Evolutionary conservation across 53 echinoderm and acorn worm genomes (phyloP), one percentile per base, ranked within the genome.

Genomic region (Paelopatides confundens): DNA sequence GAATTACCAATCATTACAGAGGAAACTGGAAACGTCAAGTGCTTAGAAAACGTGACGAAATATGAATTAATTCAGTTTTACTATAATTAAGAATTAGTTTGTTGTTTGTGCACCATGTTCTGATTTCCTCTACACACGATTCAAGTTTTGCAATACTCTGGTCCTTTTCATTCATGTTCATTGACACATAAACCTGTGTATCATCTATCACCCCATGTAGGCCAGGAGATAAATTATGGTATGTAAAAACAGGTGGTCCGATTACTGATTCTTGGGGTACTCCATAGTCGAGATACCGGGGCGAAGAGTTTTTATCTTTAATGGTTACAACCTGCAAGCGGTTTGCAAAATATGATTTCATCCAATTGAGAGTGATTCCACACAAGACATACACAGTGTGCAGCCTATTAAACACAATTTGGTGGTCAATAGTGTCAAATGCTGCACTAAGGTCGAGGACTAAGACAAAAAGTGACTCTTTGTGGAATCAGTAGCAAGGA

Each of bases 341-440:
- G 33, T 79, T 51, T 21, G 32, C 3, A 21, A 90, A 38, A 49
- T 90, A 90, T 30, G 90, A 90, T 17, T 37, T 31, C 5, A 90
- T 47, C 90, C 86, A 90, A 15, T 39, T 37, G 2, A 86, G 86
- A 35, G 35, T 86, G 38, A 68, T 86, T 8, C 81, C 90, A 26
- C 30, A 28, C 31, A 90, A 39, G 18, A 86, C 86, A 86, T 62
- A 86, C 11, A 67, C 63, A 43, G 36, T 62, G 12, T 62, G 39
- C 31, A 90, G 77, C 27, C 90, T 24, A 21, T 64, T 2, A 17
- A 90, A 10, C 64, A 90, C 63, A 38, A 90, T 63, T 12, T 36
- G 18, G 77, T 90, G 90, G 69, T 90, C 90, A 15, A 90, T 79
- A 11, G 90, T 86, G 38, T 90, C 90, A 36, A 90, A 86, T 1